Evolutionary conservation across 2,888 invertebrate species (phyloP), one percentile per base, ranked within the genome.

Genomic region (Plagiodera versicolora): DNA sequence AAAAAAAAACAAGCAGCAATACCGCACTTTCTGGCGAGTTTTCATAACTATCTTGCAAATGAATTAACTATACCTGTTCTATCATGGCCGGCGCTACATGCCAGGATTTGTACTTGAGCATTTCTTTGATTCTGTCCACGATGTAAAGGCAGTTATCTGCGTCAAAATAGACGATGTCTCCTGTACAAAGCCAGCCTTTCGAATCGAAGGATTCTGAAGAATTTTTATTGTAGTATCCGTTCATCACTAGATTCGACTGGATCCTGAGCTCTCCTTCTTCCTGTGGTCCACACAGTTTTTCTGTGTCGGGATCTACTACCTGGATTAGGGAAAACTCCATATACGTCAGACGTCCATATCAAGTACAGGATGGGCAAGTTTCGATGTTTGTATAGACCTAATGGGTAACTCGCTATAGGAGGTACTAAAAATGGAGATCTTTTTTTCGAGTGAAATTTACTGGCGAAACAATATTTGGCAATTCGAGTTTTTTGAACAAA

Each of bases 121-220:
- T 73, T 64, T 83, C 77, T 65, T 85, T 85, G 4, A 82, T 78
- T 18, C 85, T 77, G 35, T 84, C 85, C 0, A 83, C 78, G 35
- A 82, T 79, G 71, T 75, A 84, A 60, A 80, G 82, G 64, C 83
- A 81, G 65, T 76, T 77, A n/a, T 81, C 76, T 14, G 81, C 79
- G 63, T 85, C 84, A 62, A 82, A 81, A 63, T 82, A 84, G 18
- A 81, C 79, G 18, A 84, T 73, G 62, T 85, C 85, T 0, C 85
- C 85, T 1, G 84, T 82, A 67, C 79, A 82, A 30, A 83, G 73
- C 82, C 82, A 85, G 1, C 82, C 79, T 20, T 80, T 81, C n/a
- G 75, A 73, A 8, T 81, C 77, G 56, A 81, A 81, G 0, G 78
- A 70, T 14, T 80, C 80, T n/a, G 75, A 77, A 0, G 83, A 83